Evolutionary conservation across 2,797 vertebrate genomes (phyloP).

Genomic region (Vipera ursinii): DNA sequence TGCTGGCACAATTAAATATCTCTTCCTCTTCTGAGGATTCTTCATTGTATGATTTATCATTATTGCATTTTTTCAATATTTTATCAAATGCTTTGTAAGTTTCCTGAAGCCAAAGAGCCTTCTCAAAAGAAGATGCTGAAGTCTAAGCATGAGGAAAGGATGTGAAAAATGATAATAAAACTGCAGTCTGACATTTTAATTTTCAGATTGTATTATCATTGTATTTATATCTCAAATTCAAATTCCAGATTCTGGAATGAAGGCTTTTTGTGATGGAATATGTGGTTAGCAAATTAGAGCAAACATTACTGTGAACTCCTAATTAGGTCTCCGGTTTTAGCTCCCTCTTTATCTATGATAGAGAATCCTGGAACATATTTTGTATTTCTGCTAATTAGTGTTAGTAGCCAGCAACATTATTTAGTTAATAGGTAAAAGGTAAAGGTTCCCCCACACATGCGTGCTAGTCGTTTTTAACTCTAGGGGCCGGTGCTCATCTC

Average conservation of each 20-base stretch:
- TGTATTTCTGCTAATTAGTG: not conserved
- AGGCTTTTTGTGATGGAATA: not conserved
- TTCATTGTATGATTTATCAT: not conserved
- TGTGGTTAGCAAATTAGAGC: not conserved
- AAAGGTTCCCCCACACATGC: too few species aligned
- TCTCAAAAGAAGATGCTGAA: not conserved
- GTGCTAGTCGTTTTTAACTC: too few species aligned
- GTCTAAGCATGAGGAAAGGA: not conserved
- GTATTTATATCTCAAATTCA: not conserved
- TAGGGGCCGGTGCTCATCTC: too few species aligned
- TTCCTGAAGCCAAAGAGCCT: conserved; percentile 49
- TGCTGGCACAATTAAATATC: conserved; percentile 2
- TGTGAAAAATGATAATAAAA: not conserved
- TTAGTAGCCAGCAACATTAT: not conserved
- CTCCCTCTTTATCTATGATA: not conserved
- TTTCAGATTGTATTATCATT: not conserved
- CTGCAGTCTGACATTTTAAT: not conserved
- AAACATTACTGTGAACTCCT: not conserved
- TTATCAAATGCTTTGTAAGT: conserved; percentile 26
- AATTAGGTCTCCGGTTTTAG: not conserved
- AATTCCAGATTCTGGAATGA: not conserved
- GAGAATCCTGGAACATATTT: not conserved
- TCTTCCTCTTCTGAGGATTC: conserved; percentile 26
- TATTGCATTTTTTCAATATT: not conserved
- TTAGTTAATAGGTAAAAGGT: too few species aligned